Conservation (phyloP, 2,888 invertebrate genomes). For the Drosophila sordidapex region DNA sequence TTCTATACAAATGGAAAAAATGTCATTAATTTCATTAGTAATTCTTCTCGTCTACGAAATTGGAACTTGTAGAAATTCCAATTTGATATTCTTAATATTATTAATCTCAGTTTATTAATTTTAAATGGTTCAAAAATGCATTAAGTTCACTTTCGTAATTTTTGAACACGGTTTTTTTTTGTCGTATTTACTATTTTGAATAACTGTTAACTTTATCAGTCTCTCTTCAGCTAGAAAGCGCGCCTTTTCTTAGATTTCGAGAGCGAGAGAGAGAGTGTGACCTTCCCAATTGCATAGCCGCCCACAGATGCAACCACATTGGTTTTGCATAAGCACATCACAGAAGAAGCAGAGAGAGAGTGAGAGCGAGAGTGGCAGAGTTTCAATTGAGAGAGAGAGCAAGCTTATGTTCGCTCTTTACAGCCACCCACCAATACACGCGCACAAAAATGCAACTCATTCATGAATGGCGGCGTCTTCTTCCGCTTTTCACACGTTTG, state of each 20-base stretch:
- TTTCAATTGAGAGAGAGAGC: slow-evolving; percentile 13
- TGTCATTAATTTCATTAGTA: not conserved
- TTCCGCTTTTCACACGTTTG: slow-evolving; percentile 68
- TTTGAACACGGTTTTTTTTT: not conserved
- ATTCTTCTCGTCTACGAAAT: not conserved
- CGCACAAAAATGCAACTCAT: slow-evolving; percentile 56
- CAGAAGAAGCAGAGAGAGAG: slow-evolving; percentile 4
- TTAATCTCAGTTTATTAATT: not conserved
- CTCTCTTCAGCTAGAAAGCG: slow-evolving; percentile 39
- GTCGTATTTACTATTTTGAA: not conserved
- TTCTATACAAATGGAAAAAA: slow-evolving; percentile 20
- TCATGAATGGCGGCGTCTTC: slow-evolving; percentile 66
- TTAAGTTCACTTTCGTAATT: not conserved
- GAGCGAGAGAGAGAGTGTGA: slow-evolving; percentile 33
- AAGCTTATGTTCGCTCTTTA: slow-evolving; percentile 18
- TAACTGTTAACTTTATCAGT: not conserved
- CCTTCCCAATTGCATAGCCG: slow-evolving; percentile 50
- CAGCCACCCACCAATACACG: slow-evolving; percentile 8
- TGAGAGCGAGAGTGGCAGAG: not conserved
- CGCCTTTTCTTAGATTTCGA: slow-evolving; percentile 41
- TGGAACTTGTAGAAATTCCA: not conserved
- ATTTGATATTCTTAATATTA: not conserved
- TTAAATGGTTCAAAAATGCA: not conserved
- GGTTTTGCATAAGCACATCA: slow-evolving; percentile 55
- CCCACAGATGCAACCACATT: slow-evolving; percentile 53